Evolutionary conservation across 2,113 vertebrate species (phyloP).

Genomic region (Bombycilla garrulus): DNA sequence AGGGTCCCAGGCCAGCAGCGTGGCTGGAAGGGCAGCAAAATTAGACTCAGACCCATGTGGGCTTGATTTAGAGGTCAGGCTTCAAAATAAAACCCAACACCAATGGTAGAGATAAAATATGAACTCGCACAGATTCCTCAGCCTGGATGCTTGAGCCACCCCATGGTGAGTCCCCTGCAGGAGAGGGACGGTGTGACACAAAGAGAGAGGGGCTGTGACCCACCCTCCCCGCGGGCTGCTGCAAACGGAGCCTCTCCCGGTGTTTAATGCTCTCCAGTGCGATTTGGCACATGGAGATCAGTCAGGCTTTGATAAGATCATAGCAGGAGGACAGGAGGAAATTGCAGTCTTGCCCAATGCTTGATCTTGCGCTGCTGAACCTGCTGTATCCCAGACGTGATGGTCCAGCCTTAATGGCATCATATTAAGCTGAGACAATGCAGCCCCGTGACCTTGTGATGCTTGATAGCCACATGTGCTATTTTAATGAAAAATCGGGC

Average conservation of each 20-base stretch:
- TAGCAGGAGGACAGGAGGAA: constrained; percentile 68
- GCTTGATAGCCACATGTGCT: constrained; percentile 25
- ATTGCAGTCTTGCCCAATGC: constrained; percentile 69
- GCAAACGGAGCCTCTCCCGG: background rate
- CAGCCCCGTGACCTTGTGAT: constrained; percentile 68
- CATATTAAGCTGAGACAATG: constrained; percentile 51
- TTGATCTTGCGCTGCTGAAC: constrained; percentile 55
- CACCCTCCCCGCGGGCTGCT: background rate
- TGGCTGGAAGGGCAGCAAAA: background rate
- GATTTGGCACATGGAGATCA: constrained; percentile 49
- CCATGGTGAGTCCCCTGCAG: rapidly evolving
- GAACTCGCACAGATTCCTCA: background rate
- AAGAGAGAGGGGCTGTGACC: background rate
- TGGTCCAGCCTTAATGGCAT: constrained; percentile 60
- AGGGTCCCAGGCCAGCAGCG: rapidly evolving
- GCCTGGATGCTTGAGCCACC: background rate
- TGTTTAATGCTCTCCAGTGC: constrained; percentile 4
- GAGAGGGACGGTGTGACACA: background rate
- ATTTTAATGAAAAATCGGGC: constrained; percentile 70
- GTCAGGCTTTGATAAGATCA: constrained; percentile 72
- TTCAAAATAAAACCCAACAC: background rate
- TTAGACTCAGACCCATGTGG: background rate
- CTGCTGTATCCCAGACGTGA: constrained; percentile 33
- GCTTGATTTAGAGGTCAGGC: background rate
- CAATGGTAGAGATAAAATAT: background rate